Evolutionary conservation across 2,113 vertebrate genomes (phyloP).

Genomic region (Prionailurus viverrinus): DNA sequence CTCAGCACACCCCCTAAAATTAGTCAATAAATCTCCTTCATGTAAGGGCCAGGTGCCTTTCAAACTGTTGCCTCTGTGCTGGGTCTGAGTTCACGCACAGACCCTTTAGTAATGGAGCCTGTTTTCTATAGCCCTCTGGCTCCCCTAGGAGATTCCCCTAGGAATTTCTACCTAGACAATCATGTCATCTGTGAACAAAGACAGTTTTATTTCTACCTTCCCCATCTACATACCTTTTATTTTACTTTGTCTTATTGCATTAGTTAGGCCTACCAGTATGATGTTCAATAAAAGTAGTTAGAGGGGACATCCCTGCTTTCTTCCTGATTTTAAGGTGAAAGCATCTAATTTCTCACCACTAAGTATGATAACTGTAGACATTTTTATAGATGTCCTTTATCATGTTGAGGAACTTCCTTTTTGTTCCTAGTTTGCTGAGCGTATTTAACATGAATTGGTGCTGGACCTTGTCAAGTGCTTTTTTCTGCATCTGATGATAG

Average conservation of each 20-base stretch:
- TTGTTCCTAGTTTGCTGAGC: background rate
- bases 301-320: background rate
- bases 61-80: background rate
- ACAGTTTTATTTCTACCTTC: constrained; percentile 25
- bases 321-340: background rate
- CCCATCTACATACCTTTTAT: background rate
- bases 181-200: background rate
- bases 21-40: background rate
- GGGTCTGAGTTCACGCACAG: background rate
- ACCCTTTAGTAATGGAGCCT: background rate
- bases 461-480: background rate
- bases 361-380: background rate
- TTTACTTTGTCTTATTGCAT: background rate
- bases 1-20: background rate
- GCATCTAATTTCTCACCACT: background rate
- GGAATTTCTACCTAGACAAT: background rate
- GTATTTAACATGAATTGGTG: background rate
- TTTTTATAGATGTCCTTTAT: background rate
- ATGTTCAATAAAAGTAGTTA: background rate
- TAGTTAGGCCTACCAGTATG: background rate
- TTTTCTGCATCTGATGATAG: background rate
- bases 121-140: background rate
- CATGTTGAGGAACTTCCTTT: background rate
- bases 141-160: background rate
- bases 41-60: background rate